Evolutionary conservation across 2,797 vertebrate genomes (phyloP).

Genomic region (Acrossocheilus wenchowensis): DNA sequence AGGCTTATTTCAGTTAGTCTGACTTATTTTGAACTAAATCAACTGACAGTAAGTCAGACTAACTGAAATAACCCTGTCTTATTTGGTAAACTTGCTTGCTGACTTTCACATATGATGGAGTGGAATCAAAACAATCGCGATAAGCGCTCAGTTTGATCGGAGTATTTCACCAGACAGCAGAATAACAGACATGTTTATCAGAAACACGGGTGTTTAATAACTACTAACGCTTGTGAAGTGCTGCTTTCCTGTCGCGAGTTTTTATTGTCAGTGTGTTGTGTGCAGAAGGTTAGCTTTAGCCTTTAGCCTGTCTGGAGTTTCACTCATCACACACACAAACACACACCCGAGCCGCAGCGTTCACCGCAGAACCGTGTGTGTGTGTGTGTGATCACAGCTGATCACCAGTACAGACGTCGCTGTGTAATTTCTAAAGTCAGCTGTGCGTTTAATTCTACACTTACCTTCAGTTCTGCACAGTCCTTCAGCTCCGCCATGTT

Average conservation of each 20-base stretch:
- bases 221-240: neutral
- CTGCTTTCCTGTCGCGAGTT: neutral
- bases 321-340: neutral
- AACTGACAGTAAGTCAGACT: no score
- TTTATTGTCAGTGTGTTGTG: neutral
- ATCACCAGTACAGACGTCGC: neutral
- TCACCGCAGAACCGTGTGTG: no score
- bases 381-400: neutral
- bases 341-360: no score
- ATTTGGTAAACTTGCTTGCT: neutral
- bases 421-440: neutral
- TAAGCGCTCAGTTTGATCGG: neutral
- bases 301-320: constrained; percentile 7
- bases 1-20: no score
- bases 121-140: neutral
- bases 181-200: neutral
- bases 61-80: neutral
- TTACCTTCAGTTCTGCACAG: constrained; percentile 42
- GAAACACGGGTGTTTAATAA: neutral
- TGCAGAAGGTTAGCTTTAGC: constrained; percentile 34
- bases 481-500: constrained; percentile 64
- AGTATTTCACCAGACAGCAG: neutral
- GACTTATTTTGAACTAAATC: no score
- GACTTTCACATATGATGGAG: neutral
- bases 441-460: neutral